Percentiles rank a stretch among this genome's conserved stretches.
Conservation (phyloP, 2,113 vertebrate genomes). For the Rhea pennata region DNA sequence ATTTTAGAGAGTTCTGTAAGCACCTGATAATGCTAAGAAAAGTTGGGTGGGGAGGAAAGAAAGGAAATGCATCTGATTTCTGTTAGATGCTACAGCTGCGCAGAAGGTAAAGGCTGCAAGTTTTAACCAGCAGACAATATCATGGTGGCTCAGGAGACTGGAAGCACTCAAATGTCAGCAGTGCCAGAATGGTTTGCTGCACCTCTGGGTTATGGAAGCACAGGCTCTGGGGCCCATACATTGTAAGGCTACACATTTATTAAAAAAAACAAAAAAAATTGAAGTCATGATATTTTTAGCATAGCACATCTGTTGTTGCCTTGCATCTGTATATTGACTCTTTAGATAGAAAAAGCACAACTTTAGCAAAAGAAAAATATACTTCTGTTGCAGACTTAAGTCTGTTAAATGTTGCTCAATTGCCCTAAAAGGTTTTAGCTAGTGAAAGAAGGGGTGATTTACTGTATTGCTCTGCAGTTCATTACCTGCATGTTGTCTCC, state of each 20-base stretch:
- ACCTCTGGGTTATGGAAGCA: background rate
- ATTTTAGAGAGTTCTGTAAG: background rate
- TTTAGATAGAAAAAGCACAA: background rate
- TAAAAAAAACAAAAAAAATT: background rate
- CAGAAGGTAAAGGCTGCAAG: accelerated
- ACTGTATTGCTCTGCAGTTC: background rate
- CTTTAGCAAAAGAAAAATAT: background rate
- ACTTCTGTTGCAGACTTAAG: background rate
- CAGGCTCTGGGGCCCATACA: accelerated
- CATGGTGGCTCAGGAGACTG: background rate
- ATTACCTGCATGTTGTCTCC: background rate
- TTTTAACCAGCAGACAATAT: background rate
- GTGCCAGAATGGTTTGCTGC: background rate
- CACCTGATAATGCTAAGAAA: background rate
- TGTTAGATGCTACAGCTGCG: background rate
- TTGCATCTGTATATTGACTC: background rate
- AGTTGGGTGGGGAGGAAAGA: background rate
- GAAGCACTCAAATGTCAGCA: background rate
- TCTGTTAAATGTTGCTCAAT: background rate
- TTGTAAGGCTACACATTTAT: background rate
- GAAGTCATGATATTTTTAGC: background rate
- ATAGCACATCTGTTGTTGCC: background rate
- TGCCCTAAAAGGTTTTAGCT: background rate
- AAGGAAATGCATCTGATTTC: background rate
- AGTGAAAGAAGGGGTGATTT: background rate